Evolutionary conservation across 2,888 invertebrate genomes (phyloP), one percentile per base, ranked within the genome.

Genomic region (Tachystola acroxantha): DNA sequence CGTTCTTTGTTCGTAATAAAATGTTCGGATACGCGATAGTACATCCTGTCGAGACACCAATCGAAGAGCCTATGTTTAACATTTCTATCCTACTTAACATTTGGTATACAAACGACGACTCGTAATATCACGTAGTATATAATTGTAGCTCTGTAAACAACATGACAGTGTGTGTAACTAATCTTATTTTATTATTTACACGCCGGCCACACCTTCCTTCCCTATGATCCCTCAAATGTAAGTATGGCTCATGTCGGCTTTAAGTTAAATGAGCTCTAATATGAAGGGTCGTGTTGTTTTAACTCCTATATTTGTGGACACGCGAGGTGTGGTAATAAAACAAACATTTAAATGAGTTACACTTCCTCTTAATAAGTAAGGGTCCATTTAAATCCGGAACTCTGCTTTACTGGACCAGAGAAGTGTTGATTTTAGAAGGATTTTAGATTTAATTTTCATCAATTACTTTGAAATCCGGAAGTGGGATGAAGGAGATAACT

Each of bases 281-380:
- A 34, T 30, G 42, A 47, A 46, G 32, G 32, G 27, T 32, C 27
- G 13, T 49, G 30, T 43, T 43, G 42, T 36, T 38, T 37, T 33
- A 30, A 42, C 32, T 20, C 32, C 37, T 24, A 50, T 46, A 46
- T 47, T 50, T 49, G 44, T 45, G 41, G 39, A 42, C 34, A 28
- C 29, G 10, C 16, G 41, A 31, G 42, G 43, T 49, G 45, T 44
- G 37, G 39, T 42, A 40, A 39, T 39, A 43, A 36, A 27, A 38
- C 34, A 38, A 3, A 22, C 7, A 22, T 22, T 22, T 7, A 22
- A 22, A 6, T 22, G 22, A 7, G 22, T 7, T 22, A 22, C 22
- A 22, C 16, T 16, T 3, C 3, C 16, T 16, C 16, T 4, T 16
- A 16, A 16, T 16, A n/a, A n/a, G 16, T 16, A 16, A 16, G 16